phyloP scores from a whole-genome alignment of 2,888 invertebrate genomes.

The Limnephilus auricula region DNA sequence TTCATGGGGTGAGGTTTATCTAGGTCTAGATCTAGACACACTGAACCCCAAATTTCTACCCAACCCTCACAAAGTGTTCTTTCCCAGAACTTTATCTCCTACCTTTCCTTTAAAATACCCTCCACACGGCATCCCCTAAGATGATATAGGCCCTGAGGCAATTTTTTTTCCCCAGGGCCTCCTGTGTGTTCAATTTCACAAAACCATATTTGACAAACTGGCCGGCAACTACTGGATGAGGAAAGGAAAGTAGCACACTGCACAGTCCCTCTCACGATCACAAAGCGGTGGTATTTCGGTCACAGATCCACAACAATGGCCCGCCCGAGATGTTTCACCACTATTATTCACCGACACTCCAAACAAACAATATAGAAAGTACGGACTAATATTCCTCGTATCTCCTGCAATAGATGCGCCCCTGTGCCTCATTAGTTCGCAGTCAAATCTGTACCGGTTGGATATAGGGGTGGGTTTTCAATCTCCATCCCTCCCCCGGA shows the following conservation, averaged over 20 bases:
- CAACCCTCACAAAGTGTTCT: no score
- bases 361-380: background rate
- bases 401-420: slow-evolving; percentile 26
- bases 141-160: no score
- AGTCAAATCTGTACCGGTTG: slow-evolving; percentile 13
- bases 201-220: slow-evolving; percentile 8
- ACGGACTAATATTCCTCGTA: background rate
- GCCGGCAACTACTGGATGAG: slow-evolving; percentile 1
- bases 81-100: no score
- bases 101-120: no score
- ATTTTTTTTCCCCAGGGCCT: no score
- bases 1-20: no score
- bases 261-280: slow-evolving; percentile 24
- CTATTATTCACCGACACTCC: background rate
- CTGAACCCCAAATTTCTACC: no score
- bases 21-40: no score
- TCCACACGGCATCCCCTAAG: no score
- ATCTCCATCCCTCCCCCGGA: background rate
- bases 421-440: slow-evolving; percentile 40
- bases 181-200: background rate
- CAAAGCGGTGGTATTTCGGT: slow-evolving; percentile 47
- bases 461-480: background rate
- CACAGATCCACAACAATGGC: slow-evolving; percentile 47
- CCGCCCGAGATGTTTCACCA: background rate
- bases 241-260: slow-evolving; percentile 29